Base-by-base conservation (phyloP, 2,113 vertebrate genomes). In the Sapajus apella region DNA sequence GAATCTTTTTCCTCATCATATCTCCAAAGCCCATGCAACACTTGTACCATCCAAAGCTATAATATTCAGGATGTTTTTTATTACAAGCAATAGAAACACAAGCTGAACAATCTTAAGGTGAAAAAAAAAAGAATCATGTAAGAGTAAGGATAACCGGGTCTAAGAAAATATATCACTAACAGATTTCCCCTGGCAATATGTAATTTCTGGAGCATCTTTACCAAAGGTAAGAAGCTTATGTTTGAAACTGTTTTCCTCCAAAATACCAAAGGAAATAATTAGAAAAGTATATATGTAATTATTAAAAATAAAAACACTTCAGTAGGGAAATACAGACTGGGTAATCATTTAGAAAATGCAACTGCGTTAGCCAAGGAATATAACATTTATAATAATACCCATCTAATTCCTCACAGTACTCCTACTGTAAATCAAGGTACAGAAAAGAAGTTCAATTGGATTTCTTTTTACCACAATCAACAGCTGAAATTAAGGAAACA, bases 201-300 rank as follows among this genome's bases (percentile, higher is more conserved):
- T 52, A 66, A 82, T 93, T 61, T 91, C 68, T 25, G 32, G 27
- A 81, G 27, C 23, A 75, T 20, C 32, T 91, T 91, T 83, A 85
- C 32, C 21, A 89, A 72, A 90, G 13, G 45, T 50, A 35, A 86
- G n/a, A 95, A 43, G 25, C 43, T 89, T 79, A 50, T 43, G 21
- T 80, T 80, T 37, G 87, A 76, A 90, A 93, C 40, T 52, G 32
- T 91, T 96, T 80, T 50, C 66, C 37, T 80, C 56, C 25, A 94
- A 96, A 92, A 70, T 95, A 94, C 76, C 35, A 95, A 95, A 95
- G 16, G 20, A 87, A 95, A 76, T 52, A 37, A 40, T 87, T 80
- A 68, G 58, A 81, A 12, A 87, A 87, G 61, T 35, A 66, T 16
- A 52, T 16, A 37, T 87, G 9, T 27, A 81, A 68, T 90, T 84